A percentile compares a stretch with the other conserved stretches of the same genome.
phyloP scores from a whole-genome alignment of 1,140 invertebrate species.

The Oryzaephilus surinamensis region DNA sequence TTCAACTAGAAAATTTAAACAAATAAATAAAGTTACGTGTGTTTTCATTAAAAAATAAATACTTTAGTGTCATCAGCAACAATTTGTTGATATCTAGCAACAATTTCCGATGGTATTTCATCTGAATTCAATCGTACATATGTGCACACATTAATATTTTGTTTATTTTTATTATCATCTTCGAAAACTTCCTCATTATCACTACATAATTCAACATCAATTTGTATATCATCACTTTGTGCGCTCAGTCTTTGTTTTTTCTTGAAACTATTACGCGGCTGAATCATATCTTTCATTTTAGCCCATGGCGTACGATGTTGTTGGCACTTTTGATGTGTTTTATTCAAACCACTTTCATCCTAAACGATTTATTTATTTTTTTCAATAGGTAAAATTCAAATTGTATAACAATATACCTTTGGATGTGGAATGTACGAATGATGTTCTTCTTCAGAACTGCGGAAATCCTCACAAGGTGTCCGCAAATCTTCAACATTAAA shows the following conservation, averaged over 20 bases:
- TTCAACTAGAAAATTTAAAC: conserved; percentile 9
- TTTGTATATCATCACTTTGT: conserved; percentile 31
- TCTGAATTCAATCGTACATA: conserved; percentile 9
- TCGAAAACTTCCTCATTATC: conserved; percentile 43
- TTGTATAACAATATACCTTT: conserved; percentile 21
- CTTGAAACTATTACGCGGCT: conserved; percentile 55
- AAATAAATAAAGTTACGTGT: not conserved
- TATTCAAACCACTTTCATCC: conserved; percentile 23
- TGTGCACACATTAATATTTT: too few relatives aligned
- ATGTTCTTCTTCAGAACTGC: conserved; percentile 25
- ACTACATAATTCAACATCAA: conserved; percentile 30
- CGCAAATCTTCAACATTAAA: conserved; percentile 4
- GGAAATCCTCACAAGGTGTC: conserved; percentile 16
- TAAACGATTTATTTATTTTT: conserved; percentile 37
- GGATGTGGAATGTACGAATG: conserved; percentile 21
- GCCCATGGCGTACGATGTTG: conserved; percentile 49
- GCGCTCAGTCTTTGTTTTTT: conserved; percentile 38
- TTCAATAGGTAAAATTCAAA: too few relatives aligned
- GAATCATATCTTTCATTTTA: conserved; percentile 60
- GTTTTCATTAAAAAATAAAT: conserved; percentile 12
- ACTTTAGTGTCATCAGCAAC: conserved; percentile 20
- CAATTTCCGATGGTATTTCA: conserved; percentile 20
- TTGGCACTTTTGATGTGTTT: conserved; percentile 12
- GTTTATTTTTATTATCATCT: conserved; percentile 33
- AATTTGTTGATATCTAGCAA: conserved; percentile 23